phyloP scores from a whole-genome alignment of 2,888 invertebrate genomes.

The Stomorhina lunata region DNA sequence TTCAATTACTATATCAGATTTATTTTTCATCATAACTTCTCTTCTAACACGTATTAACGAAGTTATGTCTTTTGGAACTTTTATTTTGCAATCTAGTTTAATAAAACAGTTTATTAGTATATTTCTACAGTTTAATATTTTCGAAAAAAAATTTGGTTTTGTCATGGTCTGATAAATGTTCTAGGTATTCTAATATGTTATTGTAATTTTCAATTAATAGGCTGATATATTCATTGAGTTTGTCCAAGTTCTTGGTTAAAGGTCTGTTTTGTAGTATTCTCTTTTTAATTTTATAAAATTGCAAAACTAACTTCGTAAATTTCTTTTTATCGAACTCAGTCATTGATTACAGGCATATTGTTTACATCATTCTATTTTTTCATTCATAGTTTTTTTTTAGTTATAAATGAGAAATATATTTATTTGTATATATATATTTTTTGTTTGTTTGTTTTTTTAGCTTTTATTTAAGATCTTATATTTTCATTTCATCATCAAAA shows the following conservation, averaged over 20 bases:
- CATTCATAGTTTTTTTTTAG: no score
- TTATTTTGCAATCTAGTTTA: conserved; percentile 2
- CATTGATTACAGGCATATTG: no score
- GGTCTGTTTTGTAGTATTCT: conserved; percentile 5
- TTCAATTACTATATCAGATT: neutral
- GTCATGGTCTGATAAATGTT: neutral
- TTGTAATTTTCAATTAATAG: conserved; percentile 11
- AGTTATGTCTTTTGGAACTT: neutral
- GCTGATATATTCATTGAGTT: conserved; percentile 3
- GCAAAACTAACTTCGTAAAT: neutral
- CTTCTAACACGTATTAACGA: neutral
- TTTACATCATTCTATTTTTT: no score
- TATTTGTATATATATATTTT: no score
- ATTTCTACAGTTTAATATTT: neutral
- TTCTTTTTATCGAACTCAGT: conserved; percentile 7
- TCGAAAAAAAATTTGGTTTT: neutral
- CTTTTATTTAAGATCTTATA: no score
- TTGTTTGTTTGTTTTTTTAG: no score
- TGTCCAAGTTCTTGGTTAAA: conserved; percentile 8
- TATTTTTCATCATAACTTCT: neutral
- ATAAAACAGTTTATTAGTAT: neutral
- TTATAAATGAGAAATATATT: no score
- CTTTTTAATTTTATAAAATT: conserved; percentile 17
- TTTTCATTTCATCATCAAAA: no score
- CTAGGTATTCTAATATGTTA: conserved; percentile 1